Evolutionary conservation across 2,797 vertebrate species (phyloP).

Genomic region (Psittacula derbiana): DNA sequence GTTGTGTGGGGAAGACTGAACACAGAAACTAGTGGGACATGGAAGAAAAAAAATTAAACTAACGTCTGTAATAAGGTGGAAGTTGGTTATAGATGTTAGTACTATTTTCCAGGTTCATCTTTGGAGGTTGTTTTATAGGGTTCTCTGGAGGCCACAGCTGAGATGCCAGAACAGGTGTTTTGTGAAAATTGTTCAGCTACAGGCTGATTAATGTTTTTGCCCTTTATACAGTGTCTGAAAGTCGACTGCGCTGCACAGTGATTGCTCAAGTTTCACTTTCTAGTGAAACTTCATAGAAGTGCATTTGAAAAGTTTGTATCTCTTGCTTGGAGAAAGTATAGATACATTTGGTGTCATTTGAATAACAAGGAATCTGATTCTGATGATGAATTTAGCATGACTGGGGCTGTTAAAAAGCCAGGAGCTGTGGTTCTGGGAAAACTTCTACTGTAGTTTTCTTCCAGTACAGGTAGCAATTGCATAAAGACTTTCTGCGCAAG

Average conservation of each 20-base stretch:
- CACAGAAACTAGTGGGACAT: not conserved
- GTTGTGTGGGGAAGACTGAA: not conserved
- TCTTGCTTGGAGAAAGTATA: not conserved
- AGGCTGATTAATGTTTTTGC: not conserved
- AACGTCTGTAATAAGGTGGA: not conserved
- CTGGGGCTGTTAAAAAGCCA: not conserved
- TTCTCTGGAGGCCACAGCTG: not conserved
- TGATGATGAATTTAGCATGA: fast-evolving
- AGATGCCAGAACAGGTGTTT: not conserved
- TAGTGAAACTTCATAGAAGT: not conserved
- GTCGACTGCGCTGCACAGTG: not conserved
- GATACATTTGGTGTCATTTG: not conserved
- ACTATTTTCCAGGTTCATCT: not conserved
- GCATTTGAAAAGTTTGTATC: not conserved
- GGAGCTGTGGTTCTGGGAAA: not conserved
- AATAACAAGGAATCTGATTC: not conserved
- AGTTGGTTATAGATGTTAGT: not conserved
- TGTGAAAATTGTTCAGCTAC: not conserved
- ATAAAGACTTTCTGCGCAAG: not conserved
- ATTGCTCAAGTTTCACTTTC: not conserved
- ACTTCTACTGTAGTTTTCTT: not conserved
- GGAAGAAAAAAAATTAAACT: not conserved
- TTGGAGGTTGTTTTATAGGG: not conserved
- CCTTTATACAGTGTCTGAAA: not conserved
- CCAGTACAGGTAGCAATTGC: fast-evolving